Evolutionary conservation across 1,140 invertebrate species (phyloP), one percentile per base, ranked within the genome.

Genomic region (Papilio helenus): DNA sequence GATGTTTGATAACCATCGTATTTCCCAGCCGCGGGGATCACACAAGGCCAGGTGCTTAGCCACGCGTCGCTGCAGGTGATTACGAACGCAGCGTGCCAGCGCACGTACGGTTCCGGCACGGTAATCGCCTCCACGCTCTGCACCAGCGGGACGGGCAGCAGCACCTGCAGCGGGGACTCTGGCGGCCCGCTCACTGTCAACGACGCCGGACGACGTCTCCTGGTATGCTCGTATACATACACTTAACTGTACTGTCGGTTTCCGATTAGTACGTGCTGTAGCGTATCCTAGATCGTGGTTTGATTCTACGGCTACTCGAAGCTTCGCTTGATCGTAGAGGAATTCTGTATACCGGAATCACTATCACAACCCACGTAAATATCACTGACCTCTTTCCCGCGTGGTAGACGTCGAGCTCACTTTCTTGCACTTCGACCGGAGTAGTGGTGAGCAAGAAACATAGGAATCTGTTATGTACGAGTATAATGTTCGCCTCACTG

Each of bases 151-250:
- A 42, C 81, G 20, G 80, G 83, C 51, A 42, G 51, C 65, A 80
- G 84, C 49, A 85, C 82, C 23, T 87, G 87, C 81, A 79, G 83
- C 55, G 95, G 95, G 16, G 95, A 95, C 85, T 95, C 94, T 65
- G 95, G 95, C 80, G 95, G 95, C 74, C 95, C 95, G 71, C 89
- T 95, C 84, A 90, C 90, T 0, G 76, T 88, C 46, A 51, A 71
- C 79, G 78, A 42, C 49, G 76, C 65, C 68, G 78, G 71, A 1
- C 78, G 78, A 61, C 79, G 84, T 44, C 79, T 83, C 20, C 74
- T 84, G 68, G 84, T 86, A 68, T 79, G 49, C 34, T 39, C 34
- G 0, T n/a, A 51, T 51, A 51, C 16, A 2, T 46, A 16, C 14
- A 46, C 44, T 46, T 16, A 14, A 51, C 49, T 18, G 16, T 51